Evolutionary conservation across 2,888 invertebrate genomes (phyloP), one percentile per base, ranked within the genome.

Genomic region (Heterodera filipjevi): DNA sequence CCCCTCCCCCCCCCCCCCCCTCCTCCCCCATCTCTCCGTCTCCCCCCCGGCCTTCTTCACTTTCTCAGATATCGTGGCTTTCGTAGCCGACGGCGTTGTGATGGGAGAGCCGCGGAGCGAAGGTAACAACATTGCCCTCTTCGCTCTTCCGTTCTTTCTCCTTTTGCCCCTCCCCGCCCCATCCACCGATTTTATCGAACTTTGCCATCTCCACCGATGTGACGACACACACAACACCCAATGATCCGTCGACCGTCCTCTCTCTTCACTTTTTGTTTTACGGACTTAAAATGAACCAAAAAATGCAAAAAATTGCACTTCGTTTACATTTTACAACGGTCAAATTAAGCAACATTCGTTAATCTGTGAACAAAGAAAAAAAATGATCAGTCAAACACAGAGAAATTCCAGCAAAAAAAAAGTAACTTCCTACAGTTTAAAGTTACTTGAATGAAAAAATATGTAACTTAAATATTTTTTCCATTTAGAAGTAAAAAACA

Each of bases 201-300:
- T 68, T 68, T 32, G 68, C 68, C 68, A 68, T 68, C 68, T 68
- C 68, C 35, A 30, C 27, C 59, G 27, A n/a, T 59, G 59, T 19
- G 53, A 16, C 53, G 53, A 53, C 19, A 19, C 19, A 3, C 16
- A 16, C 53, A 16, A 5, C 12, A 6, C 39, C 53, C 53, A 22
- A 53, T 19, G 27, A n/a, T 49, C 49, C 49, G 49, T 49, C 49
- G 12, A 44, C 12, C 12, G 16, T 49, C 8, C 16, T 49, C 16
- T 19, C 16, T 19, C 19, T 49, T 16, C 49, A 16, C 10, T 49
- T 49, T 49, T 19, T 49, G 49, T 49, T 44, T 44, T 5, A 44
- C 49, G 16, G 16, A 16, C 16, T 49, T 49, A 10, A 59, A 59
- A 59, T 59, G 59, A 59, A 6, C 59, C 6, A 8, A 59, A n/a